Conservation (phyloP, 1,140 invertebrate genomes). For the Paralvinella palmiformis region DNA sequence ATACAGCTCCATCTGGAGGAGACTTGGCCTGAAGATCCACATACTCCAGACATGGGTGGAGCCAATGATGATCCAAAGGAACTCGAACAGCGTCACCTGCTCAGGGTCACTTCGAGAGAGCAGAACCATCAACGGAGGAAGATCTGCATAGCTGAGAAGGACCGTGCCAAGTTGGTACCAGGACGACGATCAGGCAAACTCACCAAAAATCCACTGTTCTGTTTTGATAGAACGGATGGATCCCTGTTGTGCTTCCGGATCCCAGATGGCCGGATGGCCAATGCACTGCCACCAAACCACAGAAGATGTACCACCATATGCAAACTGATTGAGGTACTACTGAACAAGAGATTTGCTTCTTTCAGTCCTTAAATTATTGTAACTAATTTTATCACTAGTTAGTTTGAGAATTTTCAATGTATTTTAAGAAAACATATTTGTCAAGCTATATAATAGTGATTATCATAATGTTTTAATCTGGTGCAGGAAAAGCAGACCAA, state of each 20-base stretch:
- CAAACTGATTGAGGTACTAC: constrained; percentile 57
- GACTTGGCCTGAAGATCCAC: constrained; percentile 52
- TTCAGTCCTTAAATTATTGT: not conserved
- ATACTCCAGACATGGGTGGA: not conserved
- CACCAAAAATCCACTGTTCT: constrained; percentile 28
- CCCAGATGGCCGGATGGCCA: constrained; percentile 1
- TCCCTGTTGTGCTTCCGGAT: not conserved
- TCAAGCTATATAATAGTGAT: not conserved
- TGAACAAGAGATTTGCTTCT: constrained; percentile 22
- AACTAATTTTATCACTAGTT: not conserved
- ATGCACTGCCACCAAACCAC: constrained; percentile 54
- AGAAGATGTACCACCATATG: constrained; percentile 56
- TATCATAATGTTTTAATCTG: too few relatives aligned
- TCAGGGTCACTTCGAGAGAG: not conserved
- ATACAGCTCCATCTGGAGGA: constrained; percentile 66
- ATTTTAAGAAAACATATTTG: too few relatives aligned
- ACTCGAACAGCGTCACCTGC: not conserved
- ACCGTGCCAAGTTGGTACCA: constrained; percentile 35
- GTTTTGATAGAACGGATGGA: not conserved
- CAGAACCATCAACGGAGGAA: not conserved
- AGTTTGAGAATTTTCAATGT: too few relatives aligned
- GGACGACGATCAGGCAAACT: constrained; percentile 44
- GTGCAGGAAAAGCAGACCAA: constrained; percentile 65
- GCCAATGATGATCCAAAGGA: not conserved
- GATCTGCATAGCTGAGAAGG: too few relatives aligned